Evolutionary conservation across 1,140 invertebrate species (phyloP).

Genomic region (Littorina saxatilis): DNA sequence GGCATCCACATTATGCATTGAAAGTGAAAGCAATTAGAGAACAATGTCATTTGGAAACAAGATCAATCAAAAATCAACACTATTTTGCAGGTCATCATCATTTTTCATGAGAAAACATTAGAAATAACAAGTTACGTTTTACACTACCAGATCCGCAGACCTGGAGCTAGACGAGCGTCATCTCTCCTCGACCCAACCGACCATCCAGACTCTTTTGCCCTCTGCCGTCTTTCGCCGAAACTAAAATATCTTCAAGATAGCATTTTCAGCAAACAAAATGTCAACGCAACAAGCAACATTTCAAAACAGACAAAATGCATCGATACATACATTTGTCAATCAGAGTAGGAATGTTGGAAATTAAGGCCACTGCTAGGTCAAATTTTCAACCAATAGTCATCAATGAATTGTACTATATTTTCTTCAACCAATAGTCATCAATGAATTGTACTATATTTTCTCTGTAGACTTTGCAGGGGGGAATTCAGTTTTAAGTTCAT

Average conservation of each 20-base stretch:
- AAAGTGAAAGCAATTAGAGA: too few relatives aligned
- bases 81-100: background rate
- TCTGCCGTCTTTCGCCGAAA: slow-evolving; percentile 9
- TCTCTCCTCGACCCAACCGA: background rate
- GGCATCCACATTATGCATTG: too few relatives aligned
- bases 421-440: too few relatives aligned
- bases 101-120: background rate
- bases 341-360: background rate
- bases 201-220: background rate
- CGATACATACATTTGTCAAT: background rate
- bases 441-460: too few relatives aligned
- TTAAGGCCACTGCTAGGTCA: background rate
- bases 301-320: background rate
- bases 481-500: too few relatives aligned
- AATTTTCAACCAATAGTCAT: background rate
- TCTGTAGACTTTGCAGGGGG: too few relatives aligned
- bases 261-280: slow-evolving; percentile 18
- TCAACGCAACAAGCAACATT: slow-evolving; percentile 7
- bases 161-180: background rate
- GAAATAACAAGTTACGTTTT: slow-evolving; percentile 10
- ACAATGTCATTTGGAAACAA: too few relatives aligned
- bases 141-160: slow-evolving; percentile 17
- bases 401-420: too few relatives aligned
- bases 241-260: slow-evolving; percentile 30
- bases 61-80: background rate